Base-by-base conservation (phyloP, 2,797 vertebrate species). In the Luscinia luscinia region DNA sequence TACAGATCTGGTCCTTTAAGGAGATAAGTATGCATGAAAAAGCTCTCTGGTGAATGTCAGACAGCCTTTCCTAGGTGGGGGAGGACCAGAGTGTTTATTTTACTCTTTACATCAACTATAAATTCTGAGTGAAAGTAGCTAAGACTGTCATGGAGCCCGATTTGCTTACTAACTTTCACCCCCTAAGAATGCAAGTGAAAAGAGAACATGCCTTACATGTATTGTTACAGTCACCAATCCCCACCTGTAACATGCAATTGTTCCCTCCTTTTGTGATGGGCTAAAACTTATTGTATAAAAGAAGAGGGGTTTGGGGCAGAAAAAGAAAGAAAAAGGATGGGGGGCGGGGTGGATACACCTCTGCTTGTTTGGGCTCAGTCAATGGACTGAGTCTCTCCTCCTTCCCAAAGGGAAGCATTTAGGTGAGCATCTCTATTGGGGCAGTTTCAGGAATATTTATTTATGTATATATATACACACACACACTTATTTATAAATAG, bases 401-500 rank as follows among this genome's bases (percentile, higher is more conserved):
- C 22, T 76, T 57, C 57, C 23, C 57, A 38, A 51, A 51, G n/a
- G 23, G 22, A 55, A 55, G 40, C 11, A 20, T 55, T 41, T 55
- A 41, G 34, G 6, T 45, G 54, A 75, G 11, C 22, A 48, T 23
- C 34, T 55, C 30, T 46, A 30, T n/a, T 61, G 32, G 34, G 68
- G 34, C 48, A 68, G 15, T n/a, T 15, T 11, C 36, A 62, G 32
- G 58, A 83, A 34, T 51, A 51, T 70, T 63, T 76, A 69, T 82
- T 28, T 62, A 45, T 8, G 14, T 5, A 22, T 2, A 16, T 7
- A 51, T 2, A 28, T 4, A 46, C 1, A 38, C 2, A 54, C 3
- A 19, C 21, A 46, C 9, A 18, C 2, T 11, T 7, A 38, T 54
- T 41, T 40, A 3, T 9, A 59, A 59, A 20, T 15, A 63, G 16